phyloP scores from a whole-genome alignment of 2,888 invertebrate species.

The Gnatocerus cornutus region DNA sequence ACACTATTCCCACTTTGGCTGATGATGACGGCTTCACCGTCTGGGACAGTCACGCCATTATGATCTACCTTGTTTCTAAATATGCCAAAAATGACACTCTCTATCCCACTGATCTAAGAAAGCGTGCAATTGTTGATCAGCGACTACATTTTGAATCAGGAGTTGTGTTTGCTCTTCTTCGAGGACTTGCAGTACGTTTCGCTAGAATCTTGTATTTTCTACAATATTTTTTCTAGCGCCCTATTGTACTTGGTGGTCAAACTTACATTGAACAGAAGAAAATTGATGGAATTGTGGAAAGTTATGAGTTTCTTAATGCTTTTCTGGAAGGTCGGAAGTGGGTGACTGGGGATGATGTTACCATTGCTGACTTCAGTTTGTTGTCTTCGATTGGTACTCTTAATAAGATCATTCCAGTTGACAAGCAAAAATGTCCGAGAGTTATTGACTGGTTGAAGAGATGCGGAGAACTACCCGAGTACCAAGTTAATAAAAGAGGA shows the following conservation, averaged over 20 bases:
- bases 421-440: not conserved
- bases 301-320: conserved; percentile 66
- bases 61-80: conserved; percentile 76
- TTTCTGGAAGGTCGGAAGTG: conserved; percentile 59
- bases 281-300: conserved; percentile 62
- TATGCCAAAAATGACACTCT: conserved; percentile 74
- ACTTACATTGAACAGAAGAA: conserved; percentile 59
- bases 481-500: conserved; percentile 3
- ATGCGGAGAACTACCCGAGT: not conserved
- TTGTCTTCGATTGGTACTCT: not conserved
- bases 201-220: not conserved
- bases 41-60: conserved; percentile 81
- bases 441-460: not conserved
- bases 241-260: conserved; percentile 63
- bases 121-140: conserved; percentile 56
- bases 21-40: conserved; percentile 70
- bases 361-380: conserved; percentile 54
- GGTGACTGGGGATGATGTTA: conserved; percentile 56
- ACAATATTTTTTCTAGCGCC: conserved; percentile 53
- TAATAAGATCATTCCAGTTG: no score
- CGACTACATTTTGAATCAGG: conserved; percentile 49
- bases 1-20: conserved; percentile 75
- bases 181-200: not conserved
- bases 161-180: conserved; percentile 33
- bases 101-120: conserved; percentile 66